Percentiles rank a stretch among this genome's conserved stretches.
These are phyloP conservation scores for Gerris buenoi DNA, from an alignment of 1,140 invertebrate species.

Conservation along the genomic window DNA sequence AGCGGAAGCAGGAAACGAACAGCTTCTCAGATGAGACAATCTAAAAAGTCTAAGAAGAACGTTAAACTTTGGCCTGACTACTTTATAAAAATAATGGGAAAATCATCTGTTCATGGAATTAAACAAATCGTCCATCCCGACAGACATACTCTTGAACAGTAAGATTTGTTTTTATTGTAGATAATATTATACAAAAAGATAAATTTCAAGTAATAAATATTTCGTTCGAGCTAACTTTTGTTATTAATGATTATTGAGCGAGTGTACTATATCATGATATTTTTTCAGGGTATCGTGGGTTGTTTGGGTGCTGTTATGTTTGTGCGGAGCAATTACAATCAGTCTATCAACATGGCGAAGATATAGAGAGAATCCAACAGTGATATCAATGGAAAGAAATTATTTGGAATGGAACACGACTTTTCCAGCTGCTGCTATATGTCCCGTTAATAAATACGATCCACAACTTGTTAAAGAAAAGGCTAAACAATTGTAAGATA, in stretches of 20 bases:
- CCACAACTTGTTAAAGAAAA: neutral
- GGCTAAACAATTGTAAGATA: neutral
- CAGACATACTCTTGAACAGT: neutral
- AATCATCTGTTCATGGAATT: neutral
- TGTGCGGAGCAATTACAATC: conserved; percentile 34
- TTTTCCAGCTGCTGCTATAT: conserved; percentile 42
- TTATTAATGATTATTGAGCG: neutral
- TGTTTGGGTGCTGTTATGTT: conserved; percentile 29
- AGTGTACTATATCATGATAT: neutral
- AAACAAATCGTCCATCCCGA: neutral
- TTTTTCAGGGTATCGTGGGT: conserved; percentile 32
- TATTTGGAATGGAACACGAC: conserved; percentile 53
- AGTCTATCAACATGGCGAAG: conserved; percentile 42
- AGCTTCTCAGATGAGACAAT: no score
- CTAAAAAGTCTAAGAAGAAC: neutral
- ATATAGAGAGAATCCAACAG: conserved; percentile 50
- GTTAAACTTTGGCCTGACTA: neutral
- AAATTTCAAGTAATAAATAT: neutral
- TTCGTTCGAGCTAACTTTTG: neutral
- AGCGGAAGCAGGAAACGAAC: no score
- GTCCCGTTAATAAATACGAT: conserved; percentile 25
- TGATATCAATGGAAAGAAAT: conserved; percentile 54
- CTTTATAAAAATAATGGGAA: neutral
- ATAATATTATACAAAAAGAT: neutral
- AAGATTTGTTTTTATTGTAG: neutral